Percentiles rank a stretch among this genome's conserved stretches.
Conservation (phyloP, 2,113 vertebrate species). For the Lasiurus borealis region DNA sequence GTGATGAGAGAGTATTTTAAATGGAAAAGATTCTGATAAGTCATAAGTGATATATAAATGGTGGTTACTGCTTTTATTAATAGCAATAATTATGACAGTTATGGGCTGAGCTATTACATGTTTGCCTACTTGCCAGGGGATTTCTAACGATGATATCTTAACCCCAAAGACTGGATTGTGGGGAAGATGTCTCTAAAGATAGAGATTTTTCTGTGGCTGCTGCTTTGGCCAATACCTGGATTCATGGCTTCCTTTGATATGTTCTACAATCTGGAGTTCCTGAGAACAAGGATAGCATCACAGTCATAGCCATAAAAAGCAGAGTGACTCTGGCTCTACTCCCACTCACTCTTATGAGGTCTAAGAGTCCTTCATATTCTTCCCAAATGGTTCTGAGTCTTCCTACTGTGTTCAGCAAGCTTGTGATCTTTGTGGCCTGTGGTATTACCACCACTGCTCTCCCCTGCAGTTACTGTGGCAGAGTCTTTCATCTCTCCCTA, state of each 20-base stretch:
- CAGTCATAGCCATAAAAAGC: background rate
- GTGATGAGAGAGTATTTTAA: constrained; percentile 6
- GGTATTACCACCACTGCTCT: background rate
- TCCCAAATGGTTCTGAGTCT: constrained; percentile 54
- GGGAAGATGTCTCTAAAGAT: background rate
- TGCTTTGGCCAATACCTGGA: background rate
- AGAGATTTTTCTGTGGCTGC: constrained; percentile 8
- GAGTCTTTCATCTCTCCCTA: background rate
- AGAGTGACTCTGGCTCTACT: constrained; percentile 47
- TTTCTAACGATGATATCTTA: constrained; percentile 26
- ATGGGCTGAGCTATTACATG: background rate
- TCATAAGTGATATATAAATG: background rate
- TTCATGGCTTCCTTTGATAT: background rate
- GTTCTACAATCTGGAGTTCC: background rate
- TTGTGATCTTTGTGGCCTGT: background rate
- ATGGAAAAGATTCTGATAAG: background rate
- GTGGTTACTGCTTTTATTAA: constrained; percentile 40
- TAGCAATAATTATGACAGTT: constrained; percentile 23
- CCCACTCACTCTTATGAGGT: background rate
- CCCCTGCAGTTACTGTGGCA: background rate
- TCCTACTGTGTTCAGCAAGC: constrained; percentile 25
- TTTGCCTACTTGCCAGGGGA: background rate
- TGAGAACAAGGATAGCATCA: constrained; percentile 25
- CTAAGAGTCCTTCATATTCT: constrained; percentile 11
- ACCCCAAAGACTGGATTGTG: background rate